phyloP scores from a whole-genome alignment of 1,140 invertebrate genomes.

The Sitobion miscanthi region DNA sequence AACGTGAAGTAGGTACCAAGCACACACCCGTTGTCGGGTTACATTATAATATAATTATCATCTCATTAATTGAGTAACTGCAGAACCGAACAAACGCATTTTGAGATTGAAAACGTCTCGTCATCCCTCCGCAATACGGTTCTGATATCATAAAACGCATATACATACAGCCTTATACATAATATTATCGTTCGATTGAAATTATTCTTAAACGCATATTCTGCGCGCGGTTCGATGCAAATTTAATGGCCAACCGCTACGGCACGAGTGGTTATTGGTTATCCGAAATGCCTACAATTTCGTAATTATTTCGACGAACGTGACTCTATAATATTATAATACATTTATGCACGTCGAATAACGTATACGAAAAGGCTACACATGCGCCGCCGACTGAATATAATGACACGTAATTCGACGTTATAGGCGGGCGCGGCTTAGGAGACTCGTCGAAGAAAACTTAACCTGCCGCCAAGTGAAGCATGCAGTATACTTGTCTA shows the following conservation, averaged over 20 bases:
- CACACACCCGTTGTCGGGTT: neutral
- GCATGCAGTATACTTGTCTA: neutral
- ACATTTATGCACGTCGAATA: neutral
- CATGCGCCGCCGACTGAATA: neutral
- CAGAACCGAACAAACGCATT: neutral
- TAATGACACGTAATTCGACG: neutral
- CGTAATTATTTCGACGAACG: neutral
- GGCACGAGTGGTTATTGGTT: neutral
- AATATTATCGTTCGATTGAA: too few species aligned
- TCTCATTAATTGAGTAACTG: too few species aligned
- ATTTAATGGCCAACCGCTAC: neutral
- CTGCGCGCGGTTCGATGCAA: neutral
- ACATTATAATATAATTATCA: too few species aligned
- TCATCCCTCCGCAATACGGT: neutral
- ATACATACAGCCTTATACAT: neutral
- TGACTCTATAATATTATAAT: neutral
- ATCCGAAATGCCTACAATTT: neutral
- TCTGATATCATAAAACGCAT: neutral
- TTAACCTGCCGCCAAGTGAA: neutral
- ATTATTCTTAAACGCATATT: neutral
- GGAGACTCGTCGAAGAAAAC: conserved; percentile 1
- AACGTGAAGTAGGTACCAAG: neutral
- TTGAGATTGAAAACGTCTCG: neutral
- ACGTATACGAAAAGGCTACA: neutral
- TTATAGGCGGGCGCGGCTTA: neutral